Percentiles rank a stretch among this genome's conserved stretches.
Conservation (phyloP, 1,140 invertebrate species). For the Chymomyza costata region DNA sequence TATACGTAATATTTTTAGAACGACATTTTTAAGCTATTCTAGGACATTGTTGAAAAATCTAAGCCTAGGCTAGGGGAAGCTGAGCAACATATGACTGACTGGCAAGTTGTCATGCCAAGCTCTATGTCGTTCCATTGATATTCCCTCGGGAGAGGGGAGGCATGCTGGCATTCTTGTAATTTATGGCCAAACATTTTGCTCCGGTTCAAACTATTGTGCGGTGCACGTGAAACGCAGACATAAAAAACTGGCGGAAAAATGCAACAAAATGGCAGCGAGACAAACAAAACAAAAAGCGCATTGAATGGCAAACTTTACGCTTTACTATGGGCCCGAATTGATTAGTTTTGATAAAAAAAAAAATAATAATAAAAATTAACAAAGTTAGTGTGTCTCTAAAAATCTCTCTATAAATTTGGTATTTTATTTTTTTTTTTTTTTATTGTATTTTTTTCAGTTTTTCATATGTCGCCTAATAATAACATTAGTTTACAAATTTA, state of each 20-base stretch:
- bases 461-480: too few relatives aligned
- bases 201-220: constrained; percentile 50
- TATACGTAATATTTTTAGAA: constrained; percentile 51
- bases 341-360: too few relatives aligned
- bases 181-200: constrained; percentile 66
- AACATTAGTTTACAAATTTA: too few relatives aligned
- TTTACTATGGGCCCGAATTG: too few relatives aligned
- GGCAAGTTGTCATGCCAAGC: constrained; percentile 27
- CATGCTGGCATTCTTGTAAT: constrained; percentile 40
- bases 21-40: constrained; percentile 25
- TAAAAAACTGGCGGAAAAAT: background rate
- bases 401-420: too few relatives aligned
- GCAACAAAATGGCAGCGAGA: constrained; percentile 5
- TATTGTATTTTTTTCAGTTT: too few relatives aligned
- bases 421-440: too few relatives aligned
- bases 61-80: constrained; percentile 12
- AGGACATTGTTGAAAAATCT: constrained; percentile 33
- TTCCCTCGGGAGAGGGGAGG: too few relatives aligned
- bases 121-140: too few relatives aligned
- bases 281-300: constrained; percentile 6
- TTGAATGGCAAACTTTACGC: background rate
- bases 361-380: too few relatives aligned
- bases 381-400: too few relatives aligned
- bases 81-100: background rate
- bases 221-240: constrained; percentile 31